A percentile compares a stretch with the other conserved stretches of the same genome.
Conservation (phyloP, 2,888 invertebrate genomes). For the Protonemura montana region DNA sequence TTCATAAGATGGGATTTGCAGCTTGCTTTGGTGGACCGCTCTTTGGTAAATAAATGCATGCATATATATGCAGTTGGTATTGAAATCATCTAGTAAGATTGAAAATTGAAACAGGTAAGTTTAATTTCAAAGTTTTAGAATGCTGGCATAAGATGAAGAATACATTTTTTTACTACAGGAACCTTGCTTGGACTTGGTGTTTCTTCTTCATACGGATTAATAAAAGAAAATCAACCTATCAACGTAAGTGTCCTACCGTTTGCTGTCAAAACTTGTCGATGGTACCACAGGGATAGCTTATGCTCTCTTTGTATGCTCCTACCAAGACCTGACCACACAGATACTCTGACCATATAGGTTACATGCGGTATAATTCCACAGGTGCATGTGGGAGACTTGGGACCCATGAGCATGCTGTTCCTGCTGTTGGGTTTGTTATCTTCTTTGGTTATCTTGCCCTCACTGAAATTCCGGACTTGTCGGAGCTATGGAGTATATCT, state of each 20-base stretch:
- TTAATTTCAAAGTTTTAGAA: too few species aligned
- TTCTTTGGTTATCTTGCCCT: conserved; percentile 60
- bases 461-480: conserved; percentile 60
- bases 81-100: too few species aligned
- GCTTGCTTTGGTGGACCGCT: conserved; percentile 75
- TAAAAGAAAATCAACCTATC: conserved; percentile 47
- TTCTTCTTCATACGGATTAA: conserved; percentile 56
- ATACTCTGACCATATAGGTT: too few species aligned
- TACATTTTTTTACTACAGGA: conserved; percentile 50
- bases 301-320: too few species aligned
- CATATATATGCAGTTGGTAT: too few species aligned
- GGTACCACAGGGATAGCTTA: too few species aligned
- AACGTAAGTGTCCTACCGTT: neutral
- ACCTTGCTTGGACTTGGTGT: conserved; percentile 60
- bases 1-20: conserved; percentile 70
- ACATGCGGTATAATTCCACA: conserved; percentile 44
- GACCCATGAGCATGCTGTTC: conserved; percentile 59
- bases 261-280: too few species aligned
- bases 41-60: conserved; percentile 65
- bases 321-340: too few species aligned
- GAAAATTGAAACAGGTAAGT: too few species aligned
- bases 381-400: conserved; percentile 59
- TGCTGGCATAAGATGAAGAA: conserved; percentile 4
- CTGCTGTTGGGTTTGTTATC: conserved; percentile 59
- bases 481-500: conserved; percentile 62